Conservation (phyloP, 2,797 vertebrate species). For the Gouania willdenowi region DNA sequence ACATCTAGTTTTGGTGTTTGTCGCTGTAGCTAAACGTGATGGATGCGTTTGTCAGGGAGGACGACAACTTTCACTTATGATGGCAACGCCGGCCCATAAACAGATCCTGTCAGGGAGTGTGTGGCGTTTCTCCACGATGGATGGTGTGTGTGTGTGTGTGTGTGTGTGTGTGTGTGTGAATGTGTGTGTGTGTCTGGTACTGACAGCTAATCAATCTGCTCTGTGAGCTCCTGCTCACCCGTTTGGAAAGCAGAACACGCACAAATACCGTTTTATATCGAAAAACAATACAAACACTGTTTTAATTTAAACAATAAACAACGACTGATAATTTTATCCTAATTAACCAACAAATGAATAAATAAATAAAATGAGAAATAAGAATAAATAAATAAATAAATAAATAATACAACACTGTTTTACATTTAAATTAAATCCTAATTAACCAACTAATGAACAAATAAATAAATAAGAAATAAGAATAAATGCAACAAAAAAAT, state of each 20-base stretch:
- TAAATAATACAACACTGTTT: neutral
- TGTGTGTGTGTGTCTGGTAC: constrained; percentile 52
- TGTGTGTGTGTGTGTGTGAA: constrained; percentile 61
- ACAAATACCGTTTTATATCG: constrained; percentile 7
- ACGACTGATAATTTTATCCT: no score
- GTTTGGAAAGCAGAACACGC: constrained; percentile 38
- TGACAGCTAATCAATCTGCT: constrained; percentile 74
- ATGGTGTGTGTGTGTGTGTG: constrained; percentile 63
- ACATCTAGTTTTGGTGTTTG: constrained; percentile 49
- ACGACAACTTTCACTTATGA: constrained; percentile 71
- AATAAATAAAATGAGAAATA: no score
- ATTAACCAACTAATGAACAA: constrained; percentile 1
- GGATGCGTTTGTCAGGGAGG: constrained; percentile 67
- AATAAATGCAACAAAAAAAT: constrained; percentile 2
- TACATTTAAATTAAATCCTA: neutral
- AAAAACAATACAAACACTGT: no score
- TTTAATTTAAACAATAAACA: constrained; percentile 13
- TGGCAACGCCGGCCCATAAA: constrained; percentile 68
- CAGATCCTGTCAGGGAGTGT: constrained; percentile 39
- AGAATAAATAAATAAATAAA: constrained; percentile 2
- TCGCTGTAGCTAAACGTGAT: constrained; percentile 64
- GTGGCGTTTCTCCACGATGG: constrained; percentile 55
- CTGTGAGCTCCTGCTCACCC: constrained; percentile 62
- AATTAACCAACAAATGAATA: no score
- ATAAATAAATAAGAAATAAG: neutral